Evolutionary conservation across 2,113 vertebrate genomes (phyloP).

Genomic region (Bucco capensis): DNA sequence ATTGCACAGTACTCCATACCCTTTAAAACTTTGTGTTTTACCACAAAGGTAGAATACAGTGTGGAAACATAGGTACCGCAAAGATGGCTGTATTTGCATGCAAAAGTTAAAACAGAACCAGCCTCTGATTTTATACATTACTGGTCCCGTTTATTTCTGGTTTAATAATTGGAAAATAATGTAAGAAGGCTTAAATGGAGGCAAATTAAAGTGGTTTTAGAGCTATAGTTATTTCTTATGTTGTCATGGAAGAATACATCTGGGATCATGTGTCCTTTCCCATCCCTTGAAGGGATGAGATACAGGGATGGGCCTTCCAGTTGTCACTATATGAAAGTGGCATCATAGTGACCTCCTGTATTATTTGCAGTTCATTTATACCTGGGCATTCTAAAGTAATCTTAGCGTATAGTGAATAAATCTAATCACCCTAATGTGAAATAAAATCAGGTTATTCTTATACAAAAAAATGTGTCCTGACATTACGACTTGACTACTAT

Average conservation of each 20-base stretch:
- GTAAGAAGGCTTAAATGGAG: neutral
- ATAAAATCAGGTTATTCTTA: neutral
- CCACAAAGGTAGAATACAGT: neutral
- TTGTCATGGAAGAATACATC: rapidly evolving
- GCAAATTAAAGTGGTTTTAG: rapidly evolving
- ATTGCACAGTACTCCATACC: neutral
- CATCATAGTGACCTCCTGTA: neutral
- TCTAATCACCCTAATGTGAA: neutral
- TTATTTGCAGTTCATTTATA: neutral
- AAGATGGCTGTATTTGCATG: neutral
- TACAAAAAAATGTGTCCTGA: neutral
- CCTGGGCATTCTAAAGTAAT: neutral
- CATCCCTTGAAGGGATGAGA: neutral
- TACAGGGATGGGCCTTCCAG: neutral
- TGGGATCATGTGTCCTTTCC: neutral
- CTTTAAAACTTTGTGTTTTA: neutral
- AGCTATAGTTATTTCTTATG: neutral
- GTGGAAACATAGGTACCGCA: neutral
- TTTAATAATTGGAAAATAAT: neutral
- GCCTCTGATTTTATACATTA: neutral
- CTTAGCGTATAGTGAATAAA: neutral
- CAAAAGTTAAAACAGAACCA: neutral
- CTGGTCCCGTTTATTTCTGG: neutral
- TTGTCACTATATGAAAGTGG: neutral
- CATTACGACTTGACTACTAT: neutral